Evolutionary conservation across 2,113 vertebrate genomes (phyloP), one percentile per base, ranked within the genome.

Genomic region (Natator depressus): DNA sequence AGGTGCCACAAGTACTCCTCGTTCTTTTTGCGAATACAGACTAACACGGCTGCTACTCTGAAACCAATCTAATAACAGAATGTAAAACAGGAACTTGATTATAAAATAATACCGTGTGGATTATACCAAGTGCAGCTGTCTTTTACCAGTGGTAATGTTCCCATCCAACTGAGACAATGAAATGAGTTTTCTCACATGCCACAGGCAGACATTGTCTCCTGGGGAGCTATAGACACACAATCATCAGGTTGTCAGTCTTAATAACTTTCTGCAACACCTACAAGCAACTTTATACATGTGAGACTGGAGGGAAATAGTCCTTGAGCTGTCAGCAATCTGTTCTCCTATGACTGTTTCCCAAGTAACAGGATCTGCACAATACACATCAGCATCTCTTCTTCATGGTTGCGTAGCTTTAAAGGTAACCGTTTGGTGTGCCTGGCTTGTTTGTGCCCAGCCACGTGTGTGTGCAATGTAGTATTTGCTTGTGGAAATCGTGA

Each of bases 221-320:
- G 86, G 79, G 62, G 82, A 24, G 78, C 78, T 38, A 82, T 4
- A 35, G 83, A 82, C 10, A 38, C 35, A 72, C 8, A 79, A 92
- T 96, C 94, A 84, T 80, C 96, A 72, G 59, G 55, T 88, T 84
- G 46, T 12, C 62, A 46, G 42, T 76, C 72, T 46, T 87, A 81
- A 92, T 19, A 31, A 19, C 88, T 83, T 92, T 91, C 85, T 94
- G 87, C 95, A 88, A 57, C 92, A 85, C 88, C 89, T 35, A 35
- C 65, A 65, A 62, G 42, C 72, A 47, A n/a, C 38, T 80, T 93
- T 3, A 19, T 83, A 92, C 55, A 5, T 57, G 89, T 65, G 83
- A 92, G 57, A 93, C 0, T 81, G 84, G 53, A 80, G 88, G 42
- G 75, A 65, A 85, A 62, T 6, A 8, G 10, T 3, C 55, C 4